A percentile compares a stretch with the other conserved stretches of the same genome.
Evolutionary conservation across 2,888 invertebrate genomes (phyloP).

Genomic region (Agrochola circellaris): DNA sequence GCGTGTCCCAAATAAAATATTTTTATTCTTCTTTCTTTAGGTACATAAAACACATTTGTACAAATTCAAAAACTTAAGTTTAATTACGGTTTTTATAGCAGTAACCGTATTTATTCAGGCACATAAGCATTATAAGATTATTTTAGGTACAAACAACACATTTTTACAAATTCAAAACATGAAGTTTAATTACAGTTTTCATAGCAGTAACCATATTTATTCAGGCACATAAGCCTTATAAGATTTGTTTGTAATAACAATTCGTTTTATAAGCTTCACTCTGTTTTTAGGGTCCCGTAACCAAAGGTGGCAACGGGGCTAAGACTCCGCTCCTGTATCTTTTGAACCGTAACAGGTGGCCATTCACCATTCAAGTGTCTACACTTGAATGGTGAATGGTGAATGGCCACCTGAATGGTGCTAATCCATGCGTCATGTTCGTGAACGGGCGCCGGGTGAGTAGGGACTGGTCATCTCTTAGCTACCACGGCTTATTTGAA

Average conservation of each 20-base stretch:
- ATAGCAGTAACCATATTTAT: conserved; percentile 36
- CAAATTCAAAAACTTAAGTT: conserved; percentile 16
- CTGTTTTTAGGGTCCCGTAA: neutral
- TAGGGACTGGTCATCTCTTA: too few relatives aligned
- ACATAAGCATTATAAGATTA: conserved; percentile 39
- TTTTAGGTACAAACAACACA: neutral
- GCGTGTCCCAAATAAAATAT: too few relatives aligned
- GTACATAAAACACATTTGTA: neutral
- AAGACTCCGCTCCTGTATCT: too few relatives aligned
- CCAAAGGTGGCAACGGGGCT: neutral
- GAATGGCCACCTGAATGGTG: too few relatives aligned
- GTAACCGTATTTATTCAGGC: conserved; percentile 42
- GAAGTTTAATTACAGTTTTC: conserved; percentile 19
- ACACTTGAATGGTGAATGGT: too few relatives aligned
- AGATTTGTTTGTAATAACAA: conserved; percentile 44
- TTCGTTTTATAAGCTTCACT: conserved; percentile 31
- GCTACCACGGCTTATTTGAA: too few relatives aligned
- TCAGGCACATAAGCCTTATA: conserved; percentile 30
- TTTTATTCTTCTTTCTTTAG: too few relatives aligned
- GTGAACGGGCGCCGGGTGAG: too few relatives aligned
- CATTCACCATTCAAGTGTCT: too few relatives aligned
- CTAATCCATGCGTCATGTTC: too few relatives aligned
- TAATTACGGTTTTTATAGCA: conserved; percentile 17
- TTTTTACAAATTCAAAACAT: conserved; percentile 18
- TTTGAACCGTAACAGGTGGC: neutral